Base-by-base conservation (phyloP, 2,113 vertebrate genomes). In the Oncorhynchus masou region DNA sequence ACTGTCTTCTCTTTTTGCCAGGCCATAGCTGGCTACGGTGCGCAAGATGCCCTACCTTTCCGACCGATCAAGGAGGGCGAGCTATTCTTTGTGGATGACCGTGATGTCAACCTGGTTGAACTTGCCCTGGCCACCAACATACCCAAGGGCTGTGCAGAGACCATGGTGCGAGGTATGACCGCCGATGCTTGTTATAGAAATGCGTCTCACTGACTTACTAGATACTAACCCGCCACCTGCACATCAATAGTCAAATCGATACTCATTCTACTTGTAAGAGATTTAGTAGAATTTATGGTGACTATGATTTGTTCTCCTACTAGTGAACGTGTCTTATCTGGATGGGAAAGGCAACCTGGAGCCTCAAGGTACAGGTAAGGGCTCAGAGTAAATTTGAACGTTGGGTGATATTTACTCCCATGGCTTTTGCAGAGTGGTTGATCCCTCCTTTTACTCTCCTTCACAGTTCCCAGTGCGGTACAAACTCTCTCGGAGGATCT, bases 291-390 rank as follows among this genome's bases (percentile, higher is more conserved):
- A 39, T 31, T 64, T 5, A 2, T 25, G 9, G 0, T 24, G 54
- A 68, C 16, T 45, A 45, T 34, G 4, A 45, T 62, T 71, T 80
- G 25, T 62, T 79, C 4, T 84, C 12, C 80, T 67, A 34, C 45
- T 81, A 98, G 96, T 97, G 24, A 95, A 96, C 0, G 94, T 98
- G 54, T 96, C 95, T 2, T 97, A 98, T 71, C 86, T 97, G 73
- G 96, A 98, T 70, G 95, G 96, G 2, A 97, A 96, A 90, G 96
- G 96, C 9, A 97, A 95, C 85, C 79, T 97, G 84, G 96, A 96
- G 2, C 92, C 93, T n/a, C 96, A 97, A 77, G 96, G 96, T 4
- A 93, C 94, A 25, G 96, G 96, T 96, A 73, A 90, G 84, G 49
- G 15, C 19, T 19, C 20, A 19, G 39, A 54, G 2, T 29, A 25